Conservation (phyloP, 2,888 invertebrate genomes). For the Ceraclea dissimilis region DNA sequence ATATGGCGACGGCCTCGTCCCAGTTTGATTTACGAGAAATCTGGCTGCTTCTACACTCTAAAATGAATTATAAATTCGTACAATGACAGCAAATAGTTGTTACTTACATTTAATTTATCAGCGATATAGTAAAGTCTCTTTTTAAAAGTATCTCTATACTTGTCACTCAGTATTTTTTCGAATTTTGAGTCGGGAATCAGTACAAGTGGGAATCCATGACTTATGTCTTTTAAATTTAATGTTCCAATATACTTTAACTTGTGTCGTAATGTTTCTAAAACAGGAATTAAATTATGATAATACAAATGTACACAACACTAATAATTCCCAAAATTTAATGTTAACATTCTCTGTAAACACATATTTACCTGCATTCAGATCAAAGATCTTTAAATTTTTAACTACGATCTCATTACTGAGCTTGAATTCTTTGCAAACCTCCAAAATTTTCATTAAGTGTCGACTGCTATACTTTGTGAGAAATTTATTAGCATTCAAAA, state of each 20-base stretch:
- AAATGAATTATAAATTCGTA: too few relatives aligned
- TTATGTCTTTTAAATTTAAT: constrained; percentile 39
- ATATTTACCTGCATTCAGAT: constrained; percentile 5
- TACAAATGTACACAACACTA: too few relatives aligned
- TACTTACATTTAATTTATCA: not conserved
- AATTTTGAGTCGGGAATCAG: constrained; percentile 24
- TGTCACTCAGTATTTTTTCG: not conserved
- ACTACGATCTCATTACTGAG: constrained; percentile 31
- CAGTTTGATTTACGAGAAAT: too few relatives aligned
- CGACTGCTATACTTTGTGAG: constrained; percentile 2
- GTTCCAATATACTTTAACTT: constrained; percentile 38
- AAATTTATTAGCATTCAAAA: constrained; percentile 3
- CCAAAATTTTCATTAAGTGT: constrained; percentile 9
- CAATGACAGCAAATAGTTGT: too few relatives aligned
- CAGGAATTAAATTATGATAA: too few relatives aligned
- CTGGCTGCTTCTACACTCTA: too few relatives aligned
- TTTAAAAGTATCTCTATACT: not conserved
- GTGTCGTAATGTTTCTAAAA: constrained; percentile 29
- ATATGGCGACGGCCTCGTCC: too few relatives aligned
- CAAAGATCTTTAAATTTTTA: constrained; percentile 29
- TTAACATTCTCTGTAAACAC: too few relatives aligned
- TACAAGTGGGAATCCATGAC: constrained; percentile 49
- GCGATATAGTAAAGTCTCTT: not conserved
- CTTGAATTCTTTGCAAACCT: constrained; percentile 19
- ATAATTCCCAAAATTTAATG: too few relatives aligned